Base-by-base conservation (phyloP, 2,113 vertebrate species). In the Myotis yumanensis region DNA sequence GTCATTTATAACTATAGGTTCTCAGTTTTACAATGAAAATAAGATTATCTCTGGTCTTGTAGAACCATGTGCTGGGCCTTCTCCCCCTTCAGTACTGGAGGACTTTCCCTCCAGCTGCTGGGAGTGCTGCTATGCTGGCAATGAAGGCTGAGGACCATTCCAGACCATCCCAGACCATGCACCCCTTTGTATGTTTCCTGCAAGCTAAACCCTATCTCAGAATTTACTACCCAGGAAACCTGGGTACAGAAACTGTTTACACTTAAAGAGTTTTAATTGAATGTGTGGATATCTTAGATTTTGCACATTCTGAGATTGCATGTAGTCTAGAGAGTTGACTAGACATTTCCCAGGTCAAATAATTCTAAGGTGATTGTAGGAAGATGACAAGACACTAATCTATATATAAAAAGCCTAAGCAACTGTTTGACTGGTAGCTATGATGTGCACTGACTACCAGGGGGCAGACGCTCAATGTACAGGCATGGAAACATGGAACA, bases 301-400 rank as follows among this genome's bases (percentile, higher is more conserved):
- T 94, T 80, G 6, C 10, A 43, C 22, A 48, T 69, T 69, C 22
- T 69, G 35, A 76, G 10, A 54, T 32, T 59, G 16, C 4, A 30
- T 48, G 5, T 69, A 86, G 76, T 80, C 30, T 68, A 81, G 48
- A 79, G 32, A 69, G 10, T 76, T 75, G 11, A 84, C 15, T 84
- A 86, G 51, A 25, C 20, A 73, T 73, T 79, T 90, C 37, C 46
- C 11, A 59, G 52, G 43, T 95, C 86, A 94, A 73, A 90, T 87
- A 86, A 86, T 94, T 93, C 28, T 9, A 83, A 77, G 15, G 4
- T 77, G 28, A 79, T 73, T 87, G 20, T 76, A 80, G 28, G 18
- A 81, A 76, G 6, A 82, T 30, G 30, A 62, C 11, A 43, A 32
- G 59, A 75, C 5, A 46, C 18, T 40, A 68, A 68, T 46, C 46